Percentiles rank a stretch among this genome's conserved stretches.
phyloP scores from a whole-genome alignment of 35 echinoderm and acorn worm genomes.

The Ophioderma brevispina region DNA sequence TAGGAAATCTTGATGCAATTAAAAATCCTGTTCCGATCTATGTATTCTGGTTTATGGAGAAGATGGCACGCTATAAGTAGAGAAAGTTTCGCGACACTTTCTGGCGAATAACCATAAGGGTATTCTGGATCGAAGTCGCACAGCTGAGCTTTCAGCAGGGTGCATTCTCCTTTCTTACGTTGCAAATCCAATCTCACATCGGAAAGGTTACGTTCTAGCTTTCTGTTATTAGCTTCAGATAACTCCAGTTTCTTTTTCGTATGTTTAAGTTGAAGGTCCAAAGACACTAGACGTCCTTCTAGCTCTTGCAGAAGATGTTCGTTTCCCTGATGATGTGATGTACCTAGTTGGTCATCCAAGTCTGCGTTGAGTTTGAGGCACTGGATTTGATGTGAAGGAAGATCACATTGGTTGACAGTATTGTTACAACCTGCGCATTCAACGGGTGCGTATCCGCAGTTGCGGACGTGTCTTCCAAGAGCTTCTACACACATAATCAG shows the following conservation, averaged over 20 bases:
- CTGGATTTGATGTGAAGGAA: slow-evolving; percentile 51
- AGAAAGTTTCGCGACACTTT: slow-evolving; percentile 81
- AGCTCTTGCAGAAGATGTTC: slow-evolving; percentile 24
- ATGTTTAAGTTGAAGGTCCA: slow-evolving; percentile 83
- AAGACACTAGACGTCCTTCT: slow-evolving; percentile 28
- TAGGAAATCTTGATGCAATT: slow-evolving; percentile 82
- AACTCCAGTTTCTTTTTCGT: slow-evolving; percentile 75
- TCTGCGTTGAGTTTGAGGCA: slow-evolving; percentile 40
- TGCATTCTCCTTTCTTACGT: slow-evolving; percentile 50
- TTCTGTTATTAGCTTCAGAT: slow-evolving; percentile 64
- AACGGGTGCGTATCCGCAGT: slow-evolving; percentile 75
- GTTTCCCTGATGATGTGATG: background rate
- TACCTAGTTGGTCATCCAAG: background rate
- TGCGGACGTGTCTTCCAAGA: slow-evolving; percentile 40
- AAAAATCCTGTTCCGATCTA: slow-evolving; percentile 78
- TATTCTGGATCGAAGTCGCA: slow-evolving; percentile 57
- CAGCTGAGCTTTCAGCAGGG: slow-evolving; percentile 17
- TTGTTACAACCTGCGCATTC: slow-evolving; percentile 66
- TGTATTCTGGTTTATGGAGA: slow-evolving; percentile 68
- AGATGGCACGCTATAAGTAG: slow-evolving; percentile 83
- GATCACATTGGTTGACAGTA: slow-evolving; percentile 54
- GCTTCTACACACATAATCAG: slow-evolving; percentile 67
- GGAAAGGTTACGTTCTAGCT: slow-evolving; percentile 68
- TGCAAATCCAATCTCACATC: slow-evolving; percentile 62
- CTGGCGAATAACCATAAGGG: slow-evolving; percentile 66